Base-by-base conservation (phyloP, 2,888 invertebrate species). In the Tetragonula carbonaria region DNA sequence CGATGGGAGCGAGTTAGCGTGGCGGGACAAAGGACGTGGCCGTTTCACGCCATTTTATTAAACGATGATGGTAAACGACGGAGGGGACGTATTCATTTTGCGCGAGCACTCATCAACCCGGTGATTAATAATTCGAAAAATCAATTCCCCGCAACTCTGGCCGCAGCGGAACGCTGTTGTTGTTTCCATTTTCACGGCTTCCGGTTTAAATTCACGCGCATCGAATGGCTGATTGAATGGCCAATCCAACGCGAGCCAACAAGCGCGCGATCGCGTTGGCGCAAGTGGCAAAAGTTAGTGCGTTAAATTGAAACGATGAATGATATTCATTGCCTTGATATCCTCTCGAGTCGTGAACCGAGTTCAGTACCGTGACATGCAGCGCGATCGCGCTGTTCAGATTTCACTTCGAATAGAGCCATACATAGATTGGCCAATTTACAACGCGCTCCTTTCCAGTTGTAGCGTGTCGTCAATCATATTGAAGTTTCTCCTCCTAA, bases 21-120 rank as follows among this genome's bases (percentile, higher is more conserved):
- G 55, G 23, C 21, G 2, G 70, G 38, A 51, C 70, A 70, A 78
- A 77, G 16, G 45, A 63, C 50, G 55, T 14, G 28, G 59, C 5
- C 45, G 23, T 28, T 38, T 53, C 72, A 21, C 45, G 50, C 8
- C n/a, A 51, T 80, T 80, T 57, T 63, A 55, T 70, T 70, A 50
- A 65, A 23, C 45, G 21, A 38, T 45, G 38, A 16, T n/a, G 33
- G 63, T 33, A 70, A 70, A 57, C 55, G 33, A 66, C 13, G 21
- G 23, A 8, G 18, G 57, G 21, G 33, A 4, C 13, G 65, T 5
- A 23, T 67, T 67, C 65, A 38, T 78, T 33, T 45, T 14, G 18
- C 57, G 38, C 8, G 33, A 28, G 33, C 62, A 4, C 28, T 55
- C 33, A 28, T 68, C 50, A 53, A 14, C 45, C 45, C 3, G 8